phyloP scores from a whole-genome alignment of 2,113 vertebrate genomes.

The Callionymus lyra region DNA sequence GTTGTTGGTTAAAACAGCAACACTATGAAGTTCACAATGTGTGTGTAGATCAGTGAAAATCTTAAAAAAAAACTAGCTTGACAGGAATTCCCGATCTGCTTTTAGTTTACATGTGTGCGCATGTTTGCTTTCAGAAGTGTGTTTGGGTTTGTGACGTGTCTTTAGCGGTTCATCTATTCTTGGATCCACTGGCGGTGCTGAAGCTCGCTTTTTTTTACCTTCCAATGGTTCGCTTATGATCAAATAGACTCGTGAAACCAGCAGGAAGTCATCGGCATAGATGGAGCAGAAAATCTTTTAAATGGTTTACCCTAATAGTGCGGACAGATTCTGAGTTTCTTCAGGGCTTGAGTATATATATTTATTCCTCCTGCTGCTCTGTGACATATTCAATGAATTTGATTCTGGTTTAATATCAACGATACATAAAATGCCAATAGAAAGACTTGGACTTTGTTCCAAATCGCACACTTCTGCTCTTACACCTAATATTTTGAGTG shows the following conservation, averaged over 20 bases:
- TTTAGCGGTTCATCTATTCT: slow-evolving; percentile 52
- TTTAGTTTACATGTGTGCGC: slow-evolving; percentile 11
- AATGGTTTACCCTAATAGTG: slow-evolving; percentile 31
- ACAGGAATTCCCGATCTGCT: slow-evolving; percentile 42
- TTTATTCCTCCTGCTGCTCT: too few relatives aligned
- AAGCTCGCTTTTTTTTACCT: slow-evolving; percentile 45
- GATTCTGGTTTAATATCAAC: too few relatives aligned
- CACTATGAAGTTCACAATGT: too few relatives aligned
- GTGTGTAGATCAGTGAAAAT: too few relatives aligned
- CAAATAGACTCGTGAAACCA: slow-evolving; percentile 31
- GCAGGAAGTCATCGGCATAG: slow-evolving; percentile 46
- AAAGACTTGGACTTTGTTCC: too few relatives aligned
- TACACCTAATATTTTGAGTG: too few relatives aligned
- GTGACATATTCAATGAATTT: too few relatives aligned
- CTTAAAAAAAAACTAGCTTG: too few relatives aligned
- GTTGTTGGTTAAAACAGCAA: too few relatives aligned
- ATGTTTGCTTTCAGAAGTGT: slow-evolving; percentile 14
- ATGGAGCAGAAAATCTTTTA: slow-evolving; percentile 33
- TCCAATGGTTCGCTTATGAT: slow-evolving; percentile 37
- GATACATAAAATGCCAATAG: too few relatives aligned
- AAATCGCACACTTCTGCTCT: too few relatives aligned
- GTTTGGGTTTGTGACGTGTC: slow-evolving; percentile 12
- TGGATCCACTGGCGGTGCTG: slow-evolving; percentile 43
- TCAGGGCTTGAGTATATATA: too few relatives aligned
- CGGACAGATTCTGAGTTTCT: slow-evolving; percentile 6